Evolutionary conservation across 1,140 invertebrate genomes (phyloP), one percentile per base, ranked within the genome.

Genomic region (Hyles euphorbiae): DNA sequence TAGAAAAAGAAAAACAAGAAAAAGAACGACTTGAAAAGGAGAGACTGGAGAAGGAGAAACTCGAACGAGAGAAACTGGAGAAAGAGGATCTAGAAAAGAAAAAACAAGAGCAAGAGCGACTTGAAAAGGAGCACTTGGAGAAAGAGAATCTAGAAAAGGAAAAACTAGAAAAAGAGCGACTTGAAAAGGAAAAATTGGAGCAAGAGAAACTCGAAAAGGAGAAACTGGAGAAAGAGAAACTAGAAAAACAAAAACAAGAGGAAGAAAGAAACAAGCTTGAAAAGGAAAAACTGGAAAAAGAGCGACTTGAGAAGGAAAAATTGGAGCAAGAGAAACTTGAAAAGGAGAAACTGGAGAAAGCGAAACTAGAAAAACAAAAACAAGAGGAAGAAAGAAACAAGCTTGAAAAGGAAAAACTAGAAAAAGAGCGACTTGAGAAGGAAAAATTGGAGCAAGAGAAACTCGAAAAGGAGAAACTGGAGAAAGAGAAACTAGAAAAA

Each of bases 301-400:
- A 74, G 54, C 60, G 63, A 46, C 55, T 67, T 54, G 64, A 75
- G 54, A 60, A 60, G 58, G 43, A 58, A 43, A 62, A 54, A 58
- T 56, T 33, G 53, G 68, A 53, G 60, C 63, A 63, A 55, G 60
- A 75, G 47, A 62, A 51, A 63, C 43, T 73, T 60, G 74, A 54
- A 50, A 66, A 40, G 70, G 65, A 54, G n/a, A n/a, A 55, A 44
- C 51, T 9, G 3, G 34, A 44, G 33, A 45, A 63, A 56, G 61
- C 62, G 70, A 66, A 67, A 55, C 5, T 45, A 51, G 61, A 71
- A 53, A 60, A 62, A 56, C 60, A 53, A 53, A 36, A 32, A 9
- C 2, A 50, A 50, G 46, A 60, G 55, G 7, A 36, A 34, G 52
- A 54, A 46, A 11, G 11, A 34, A n/a, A 2, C 5, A 43, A 60